Evolutionary conservation across 1,140 invertebrate genomes (phyloP).

Genomic region (Galleria mellonella): DNA sequence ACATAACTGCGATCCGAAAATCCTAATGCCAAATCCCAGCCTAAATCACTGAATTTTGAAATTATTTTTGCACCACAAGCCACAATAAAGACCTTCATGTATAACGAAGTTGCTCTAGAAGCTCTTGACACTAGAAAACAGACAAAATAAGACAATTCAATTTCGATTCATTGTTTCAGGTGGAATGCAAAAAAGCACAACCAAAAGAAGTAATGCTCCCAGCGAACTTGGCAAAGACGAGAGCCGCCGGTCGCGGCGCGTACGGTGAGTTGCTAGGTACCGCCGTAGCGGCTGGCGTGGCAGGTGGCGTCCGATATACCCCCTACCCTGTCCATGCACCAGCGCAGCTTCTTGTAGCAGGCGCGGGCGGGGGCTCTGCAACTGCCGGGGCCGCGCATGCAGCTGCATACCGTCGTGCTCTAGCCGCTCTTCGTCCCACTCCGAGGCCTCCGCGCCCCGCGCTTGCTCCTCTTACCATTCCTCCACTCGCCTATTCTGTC

Average conservation of each 20-base stretch:
- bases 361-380: conserved; percentile 50
- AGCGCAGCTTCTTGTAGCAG: conserved; percentile 76
- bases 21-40: too few species aligned
- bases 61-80: too few species aligned
- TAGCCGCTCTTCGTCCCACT: conserved; percentile 63
- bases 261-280: conserved; percentile 97
- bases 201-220: conserved; percentile 99
- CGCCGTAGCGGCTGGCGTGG: conserved; percentile 73
- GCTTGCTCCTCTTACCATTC: conserved; percentile 52
- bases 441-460: conserved; percentile 55
- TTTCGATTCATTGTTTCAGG: conserved; percentile 90
- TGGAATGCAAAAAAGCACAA: conserved; percentile 99
- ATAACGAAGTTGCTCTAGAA: too few species aligned
- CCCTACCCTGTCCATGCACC: conserved; percentile 75
- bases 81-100: too few species aligned
- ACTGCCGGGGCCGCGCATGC: conserved; percentile 39
- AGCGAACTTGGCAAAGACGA: conserved; percentile 93
- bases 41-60: too few species aligned
- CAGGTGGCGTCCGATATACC: conserved; percentile 79
- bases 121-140: too few species aligned
- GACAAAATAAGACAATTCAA: too few species aligned
- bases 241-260: conserved; percentile 91
- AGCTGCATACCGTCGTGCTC: conserved; percentile 57
- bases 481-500: conserved; percentile 62
- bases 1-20: too few species aligned